A percentile compares a stretch with the other conserved stretches of the same genome.
phyloP scores from a whole-genome alignment of 2,888 invertebrate genomes.

The Tenthredo notha region DNA sequence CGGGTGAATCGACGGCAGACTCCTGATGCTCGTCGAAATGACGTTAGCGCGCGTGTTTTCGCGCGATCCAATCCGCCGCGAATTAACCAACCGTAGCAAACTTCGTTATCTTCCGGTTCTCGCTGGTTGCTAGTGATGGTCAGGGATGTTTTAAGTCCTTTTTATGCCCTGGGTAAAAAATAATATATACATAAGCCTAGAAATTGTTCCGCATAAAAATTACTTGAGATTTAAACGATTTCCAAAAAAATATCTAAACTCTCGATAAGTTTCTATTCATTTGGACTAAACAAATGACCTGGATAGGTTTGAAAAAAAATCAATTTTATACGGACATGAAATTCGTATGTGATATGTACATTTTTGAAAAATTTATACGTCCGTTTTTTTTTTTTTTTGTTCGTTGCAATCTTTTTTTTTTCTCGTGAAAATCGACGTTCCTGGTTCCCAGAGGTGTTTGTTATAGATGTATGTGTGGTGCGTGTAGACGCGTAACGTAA shows the following conservation, averaged over 20 bases:
- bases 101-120: slow-evolving; percentile 68
- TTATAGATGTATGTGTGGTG: background rate
- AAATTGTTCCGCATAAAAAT: background rate
- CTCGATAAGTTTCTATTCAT: background rate
- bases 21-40: slow-evolving; percentile 61
- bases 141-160: slow-evolving; percentile 42
- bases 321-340: background rate
- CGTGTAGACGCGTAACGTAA: slow-evolving; percentile 24
- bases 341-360: background rate
- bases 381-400: background rate
- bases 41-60: slow-evolving; percentile 70
- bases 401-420: background rate
- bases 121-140: slow-evolving; percentile 31
- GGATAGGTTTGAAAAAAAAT: background rate
- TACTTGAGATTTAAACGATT: background rate
- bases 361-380: background rate
- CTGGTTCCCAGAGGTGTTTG: slow-evolving; percentile 43
- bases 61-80: slow-evolving; percentile 71
- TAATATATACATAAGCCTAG: background rate
- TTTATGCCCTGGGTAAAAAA: slow-evolving; percentile 7
- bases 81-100: slow-evolving; percentile 72
- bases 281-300: background rate
- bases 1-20: slow-evolving; percentile 49
- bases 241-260: background rate
- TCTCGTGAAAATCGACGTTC: slow-evolving; percentile 60